Conservation (phyloP, 1,140 invertebrate species). For the Maconellicoccus hirsutus region DNA sequence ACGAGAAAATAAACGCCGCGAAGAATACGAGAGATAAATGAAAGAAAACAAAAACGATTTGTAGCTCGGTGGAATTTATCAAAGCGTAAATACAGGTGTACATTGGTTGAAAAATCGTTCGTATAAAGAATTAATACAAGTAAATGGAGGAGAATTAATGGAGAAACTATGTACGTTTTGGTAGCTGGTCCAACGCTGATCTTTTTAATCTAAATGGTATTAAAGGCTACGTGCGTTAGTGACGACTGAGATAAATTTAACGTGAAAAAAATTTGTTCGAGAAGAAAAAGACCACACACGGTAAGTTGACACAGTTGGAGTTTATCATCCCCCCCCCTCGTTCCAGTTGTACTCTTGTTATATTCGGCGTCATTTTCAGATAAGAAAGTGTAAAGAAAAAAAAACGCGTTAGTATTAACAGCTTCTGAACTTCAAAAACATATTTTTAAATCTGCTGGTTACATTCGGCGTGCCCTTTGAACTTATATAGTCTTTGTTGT, state of each 20-base stretch:
- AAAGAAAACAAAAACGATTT: too few relatives aligned
- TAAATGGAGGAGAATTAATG: too few relatives aligned
- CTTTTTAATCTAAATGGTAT: too few relatives aligned
- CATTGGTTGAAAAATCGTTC: not conserved
- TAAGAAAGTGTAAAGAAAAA: not conserved
- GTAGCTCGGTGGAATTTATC: too few relatives aligned
- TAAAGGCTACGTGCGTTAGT: too few relatives aligned
- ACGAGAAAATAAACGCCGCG: too few relatives aligned
- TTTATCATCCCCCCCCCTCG: not conserved
- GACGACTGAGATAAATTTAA: not conserved
- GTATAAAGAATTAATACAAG: not conserved
- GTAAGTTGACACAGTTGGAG: not conserved
- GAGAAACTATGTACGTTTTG: too few relatives aligned
- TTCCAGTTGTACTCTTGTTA: too few relatives aligned
- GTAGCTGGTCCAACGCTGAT: too few relatives aligned
- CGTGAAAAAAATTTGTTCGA: not conserved
- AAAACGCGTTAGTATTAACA: not conserved
- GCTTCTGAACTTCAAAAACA: conserved; percentile 8
- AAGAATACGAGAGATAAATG: too few relatives aligned
- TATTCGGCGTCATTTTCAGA: too few relatives aligned
- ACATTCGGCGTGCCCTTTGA: not conserved
- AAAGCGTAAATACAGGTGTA: too few relatives aligned
- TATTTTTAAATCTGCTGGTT: not conserved
- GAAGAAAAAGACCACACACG: not conserved
- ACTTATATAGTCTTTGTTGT: not conserved